Conservation (phyloP, 2,113 vertebrate genomes). For the Corythornis cristatus region DNA sequence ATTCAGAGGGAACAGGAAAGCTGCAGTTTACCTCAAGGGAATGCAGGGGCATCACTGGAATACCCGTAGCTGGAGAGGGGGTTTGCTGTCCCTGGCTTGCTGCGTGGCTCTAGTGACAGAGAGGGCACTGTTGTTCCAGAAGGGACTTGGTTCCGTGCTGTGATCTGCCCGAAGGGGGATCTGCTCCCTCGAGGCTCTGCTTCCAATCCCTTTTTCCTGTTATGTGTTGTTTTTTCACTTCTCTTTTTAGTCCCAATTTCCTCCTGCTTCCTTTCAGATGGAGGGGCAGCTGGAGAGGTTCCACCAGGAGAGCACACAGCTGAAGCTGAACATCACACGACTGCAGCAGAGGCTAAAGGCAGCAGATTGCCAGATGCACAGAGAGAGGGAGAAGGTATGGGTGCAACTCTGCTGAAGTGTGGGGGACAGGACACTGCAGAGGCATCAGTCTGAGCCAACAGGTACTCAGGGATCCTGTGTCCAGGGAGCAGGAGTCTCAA, state of each 20-base stretch:
- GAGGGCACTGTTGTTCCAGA: constrained; percentile 56
- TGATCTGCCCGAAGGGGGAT: background rate
- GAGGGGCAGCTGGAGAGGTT: constrained; percentile 82
- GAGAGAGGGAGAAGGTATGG: constrained; percentile 84
- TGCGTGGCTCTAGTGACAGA: background rate
- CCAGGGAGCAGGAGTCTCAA: background rate
- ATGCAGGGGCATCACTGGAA: background rate
- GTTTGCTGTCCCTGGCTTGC: background rate
- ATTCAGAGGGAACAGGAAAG: background rate
- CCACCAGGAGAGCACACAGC: constrained; percentile 79
- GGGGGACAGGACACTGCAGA: background rate
- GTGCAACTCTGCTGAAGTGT: background rate
- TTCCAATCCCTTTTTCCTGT: background rate
- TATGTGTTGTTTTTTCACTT: background rate
- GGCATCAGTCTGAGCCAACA: background rate
- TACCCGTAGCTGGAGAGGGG: background rate
- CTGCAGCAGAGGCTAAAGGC: constrained; percentile 84
- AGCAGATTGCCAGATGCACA: constrained; percentile 78
- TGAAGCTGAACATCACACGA: constrained; percentile 83
- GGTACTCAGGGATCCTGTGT: background rate
- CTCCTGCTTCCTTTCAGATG: constrained; percentile 77
- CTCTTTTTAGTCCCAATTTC: background rate
- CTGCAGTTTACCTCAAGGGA: background rate
- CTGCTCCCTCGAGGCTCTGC: background rate
- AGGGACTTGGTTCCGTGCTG: background rate